Base-by-base conservation (phyloP, 2,888 invertebrate species). In the Melinaea marsaeus region DNA sequence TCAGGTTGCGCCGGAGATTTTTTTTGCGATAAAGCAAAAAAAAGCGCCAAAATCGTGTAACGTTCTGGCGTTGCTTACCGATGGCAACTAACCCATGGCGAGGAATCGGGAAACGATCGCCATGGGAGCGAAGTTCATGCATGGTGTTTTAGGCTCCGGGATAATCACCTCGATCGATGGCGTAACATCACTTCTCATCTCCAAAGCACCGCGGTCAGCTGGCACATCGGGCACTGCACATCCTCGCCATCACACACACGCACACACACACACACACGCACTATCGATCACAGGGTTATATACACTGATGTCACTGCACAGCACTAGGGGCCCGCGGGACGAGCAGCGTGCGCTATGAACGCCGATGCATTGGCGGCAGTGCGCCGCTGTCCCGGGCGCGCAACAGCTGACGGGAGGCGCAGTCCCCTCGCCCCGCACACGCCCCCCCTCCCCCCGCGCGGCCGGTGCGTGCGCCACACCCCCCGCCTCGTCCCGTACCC, bases 371-470 rank as follows among this genome's bases (percentile, higher is more conserved):
- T 89, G 88, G 85, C 85, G 81, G 83, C 79, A 78, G 78, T 77
- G 83, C 75, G 83, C 80, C 80, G 83, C 84, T 84, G 80, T 86
- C 86, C 87, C 86, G 86, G 84, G 78, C 88, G 85, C 88, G 90
- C 90, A 90, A 90, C 90, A 90, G 90, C 90, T 90, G 90, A 89
- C 88, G 87, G 88, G 89, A 88, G 88, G 86, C 87, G 85, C 88
- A 84, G 81, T 74, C 81, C 83, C 81, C 85, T 75, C 78, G 69
- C 74, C 75, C 77, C 74, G 69, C 72, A 72, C 72, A 75, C 65
- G 58, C 65, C 76, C 70, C 71, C 63, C 70, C 71, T 63, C 64
- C 61, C 34, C 64, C 73, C 76, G 71, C 75, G 84, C 84, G 83
- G 82, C 83, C 84, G 81, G 83, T 85, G 86, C 86, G 86, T 86